Conservation (phyloP, 2,888 invertebrate genomes). For the Eupithecia tripunctaria region DNA sequence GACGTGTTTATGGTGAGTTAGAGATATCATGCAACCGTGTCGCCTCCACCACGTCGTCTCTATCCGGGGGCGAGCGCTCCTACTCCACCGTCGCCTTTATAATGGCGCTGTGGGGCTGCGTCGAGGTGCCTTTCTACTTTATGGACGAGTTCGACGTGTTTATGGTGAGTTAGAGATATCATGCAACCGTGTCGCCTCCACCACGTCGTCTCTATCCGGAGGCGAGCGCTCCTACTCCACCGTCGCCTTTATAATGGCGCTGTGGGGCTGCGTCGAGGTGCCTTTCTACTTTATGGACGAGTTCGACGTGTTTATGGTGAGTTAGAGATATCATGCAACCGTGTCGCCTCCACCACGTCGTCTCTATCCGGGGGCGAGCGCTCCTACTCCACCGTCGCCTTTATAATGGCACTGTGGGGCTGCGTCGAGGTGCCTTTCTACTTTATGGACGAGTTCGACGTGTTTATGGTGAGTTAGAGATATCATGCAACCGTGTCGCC, state of each 20-base stretch:
- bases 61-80: constrained; percentile 98
- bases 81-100: constrained; percentile 98
- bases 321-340: constrained; percentile 62
- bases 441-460: constrained; percentile 98
- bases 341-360: constrained; percentile 64
- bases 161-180: constrained; percentile 87
- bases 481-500: constrained; percentile 55
- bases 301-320: constrained; percentile 98
- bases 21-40: constrained; percentile 59
- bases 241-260: constrained; percentile 94
- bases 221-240: constrained; percentile 98
- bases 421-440: constrained; percentile 96
- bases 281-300: constrained; percentile 98
- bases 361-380: constrained; percentile 97
- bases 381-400: constrained; percentile 97
- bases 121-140: constrained; percentile 96
- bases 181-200: constrained; percentile 53
- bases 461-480: constrained; percentile 91
- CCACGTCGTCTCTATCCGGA: constrained; percentile 91
- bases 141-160: constrained; percentile 99
- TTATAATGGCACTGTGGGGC: constrained; percentile 97
- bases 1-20: constrained; percentile 95
- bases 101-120: constrained; percentile 96
- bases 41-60: constrained; percentile 79
- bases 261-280: constrained; percentile 96